These are phyloP conservation scores for Sardinella longiceps DNA, from an alignment of 2,797 vertebrate genomes.

Conservation along the genomic window DNA sequence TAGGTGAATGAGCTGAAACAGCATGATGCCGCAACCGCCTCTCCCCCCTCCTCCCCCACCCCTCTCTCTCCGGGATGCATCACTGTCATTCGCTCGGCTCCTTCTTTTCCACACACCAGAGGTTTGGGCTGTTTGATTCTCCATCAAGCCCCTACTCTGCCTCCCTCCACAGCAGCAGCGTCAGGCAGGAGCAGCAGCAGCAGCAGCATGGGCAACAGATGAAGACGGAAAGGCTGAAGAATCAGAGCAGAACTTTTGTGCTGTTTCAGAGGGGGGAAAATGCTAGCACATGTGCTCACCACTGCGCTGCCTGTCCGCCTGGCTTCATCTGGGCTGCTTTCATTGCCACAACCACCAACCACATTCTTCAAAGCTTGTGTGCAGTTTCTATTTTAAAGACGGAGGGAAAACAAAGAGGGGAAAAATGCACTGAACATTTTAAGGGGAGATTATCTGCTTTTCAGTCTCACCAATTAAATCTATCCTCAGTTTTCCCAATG, in stretches of 20 bases:
- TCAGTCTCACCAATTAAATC: not conserved
- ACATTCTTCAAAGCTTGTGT: constrained; percentile 62
- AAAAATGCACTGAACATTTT: constrained; percentile 19
- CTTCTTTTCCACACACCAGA: not conserved
- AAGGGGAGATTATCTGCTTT: not conserved
- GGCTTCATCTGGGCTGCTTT: constrained; percentile 57
- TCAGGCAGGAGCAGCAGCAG: too few species aligned
- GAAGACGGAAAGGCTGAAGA: constrained; percentile 40
- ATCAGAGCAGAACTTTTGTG: constrained; percentile 36
- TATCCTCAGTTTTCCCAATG: not conserved
- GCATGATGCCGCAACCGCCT: constrained; percentile 9
- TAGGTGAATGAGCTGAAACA: not conserved
- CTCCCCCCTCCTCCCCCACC: not conserved
- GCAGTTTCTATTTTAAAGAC: not conserved
- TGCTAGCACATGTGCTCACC: constrained; percentile 63
- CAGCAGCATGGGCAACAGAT: not conserved
- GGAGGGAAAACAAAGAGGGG: constrained; percentile 16
- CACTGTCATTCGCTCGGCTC: constrained; percentile 2
- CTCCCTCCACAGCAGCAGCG: not conserved
- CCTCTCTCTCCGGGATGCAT: not conserved
- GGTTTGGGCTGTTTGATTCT: not conserved
- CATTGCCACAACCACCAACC: constrained; percentile 71
- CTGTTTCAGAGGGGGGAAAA: constrained; percentile 48
- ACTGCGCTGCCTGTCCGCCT: constrained; percentile 29
- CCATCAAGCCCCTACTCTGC: not conserved